These are phyloP conservation scores for Ptychodera flava DNA, from an alignment of 35 echinoderm and acorn worm genomes.

Conservation along the genomic window DNA sequence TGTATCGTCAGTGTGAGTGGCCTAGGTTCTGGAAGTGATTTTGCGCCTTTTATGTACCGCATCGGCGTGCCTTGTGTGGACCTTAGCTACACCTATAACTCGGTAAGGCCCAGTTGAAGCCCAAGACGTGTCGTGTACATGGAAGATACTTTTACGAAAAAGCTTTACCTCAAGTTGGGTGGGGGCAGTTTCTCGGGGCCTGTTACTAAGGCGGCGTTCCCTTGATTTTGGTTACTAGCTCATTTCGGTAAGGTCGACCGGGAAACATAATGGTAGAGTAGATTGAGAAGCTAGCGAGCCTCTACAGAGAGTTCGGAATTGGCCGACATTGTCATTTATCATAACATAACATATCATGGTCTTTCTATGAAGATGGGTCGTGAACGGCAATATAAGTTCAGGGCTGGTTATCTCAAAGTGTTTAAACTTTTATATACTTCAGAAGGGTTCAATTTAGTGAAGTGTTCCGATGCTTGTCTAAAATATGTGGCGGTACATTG, in stretches of 20 bases:
- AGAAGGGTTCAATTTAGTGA: no score
- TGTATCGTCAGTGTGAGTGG: slow-evolving; percentile 40
- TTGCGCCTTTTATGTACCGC: slow-evolving; percentile 48
- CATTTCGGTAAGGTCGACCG: background rate
- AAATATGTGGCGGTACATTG: no score
- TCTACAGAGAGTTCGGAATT: no score
- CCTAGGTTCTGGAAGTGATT: slow-evolving; percentile 53
- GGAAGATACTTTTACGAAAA: background rate
- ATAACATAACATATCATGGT: no score
- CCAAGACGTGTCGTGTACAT: background rate
- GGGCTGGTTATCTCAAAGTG: no score
- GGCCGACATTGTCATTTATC: no score
- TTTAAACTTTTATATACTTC: no score
- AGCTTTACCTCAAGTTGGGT: background rate
- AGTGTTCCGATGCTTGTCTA: no score
- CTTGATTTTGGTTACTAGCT: background rate
- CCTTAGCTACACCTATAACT: slow-evolving; percentile 42
- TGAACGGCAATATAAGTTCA: no score
- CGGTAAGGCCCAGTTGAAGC: slow-evolving; percentile 14
- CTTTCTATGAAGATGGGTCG: no score
- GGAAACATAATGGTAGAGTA: background rate
- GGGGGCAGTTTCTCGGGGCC: background rate
- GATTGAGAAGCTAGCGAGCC: no score
- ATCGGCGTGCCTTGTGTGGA: slow-evolving; percentile 54
- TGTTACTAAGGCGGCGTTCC: background rate